Conservation (phyloP, 2,888 invertebrate species). For the Drosophila antonietae region DNA sequence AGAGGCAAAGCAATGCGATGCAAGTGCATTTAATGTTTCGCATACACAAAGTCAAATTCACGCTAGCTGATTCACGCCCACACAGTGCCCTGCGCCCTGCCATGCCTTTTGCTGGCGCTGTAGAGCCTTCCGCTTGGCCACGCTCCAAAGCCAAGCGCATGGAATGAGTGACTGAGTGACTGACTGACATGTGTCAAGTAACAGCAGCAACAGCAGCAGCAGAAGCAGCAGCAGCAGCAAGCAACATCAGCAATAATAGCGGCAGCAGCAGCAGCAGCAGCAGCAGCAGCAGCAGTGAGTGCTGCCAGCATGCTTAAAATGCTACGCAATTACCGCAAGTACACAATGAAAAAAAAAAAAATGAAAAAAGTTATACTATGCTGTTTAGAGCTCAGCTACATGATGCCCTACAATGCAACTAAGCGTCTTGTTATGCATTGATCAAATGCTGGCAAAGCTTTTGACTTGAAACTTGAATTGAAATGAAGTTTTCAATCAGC, state of each 20-base stretch:
- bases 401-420: slow-evolving; percentile 52
- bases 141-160: slow-evolving; percentile 49
- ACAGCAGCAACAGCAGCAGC: slow-evolving; percentile 61
- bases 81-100: not conserved
- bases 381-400: slow-evolving; percentile 26
- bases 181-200: slow-evolving; percentile 79
- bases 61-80: slow-evolving; percentile 36
- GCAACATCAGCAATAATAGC: slow-evolving; percentile 25
- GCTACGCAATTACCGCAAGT: slow-evolving; percentile 76
- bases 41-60: slow-evolving; percentile 51
- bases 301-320: slow-evolving; percentile 67
- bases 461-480: not conserved
- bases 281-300: slow-evolving; percentile 36
- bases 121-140: slow-evolving; percentile 49
- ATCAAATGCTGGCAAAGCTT: not conserved
- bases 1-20: slow-evolving; percentile 10
- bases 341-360: slow-evolving; percentile 37
- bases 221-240: slow-evolving; percentile 40
- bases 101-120: not conserved
- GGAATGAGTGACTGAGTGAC: slow-evolving; percentile 56
- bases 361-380: not conserved
- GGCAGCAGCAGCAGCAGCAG: slow-evolving; percentile 26
- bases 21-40: slow-evolving; percentile 56
- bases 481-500: not conserved
- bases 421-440: not conserved